A percentile compares a stretch with the other conserved stretches of the same genome.
Evolutionary conservation across 2,888 invertebrate species (phyloP).

Genomic region (Tenthredo distinguenda): DNA sequence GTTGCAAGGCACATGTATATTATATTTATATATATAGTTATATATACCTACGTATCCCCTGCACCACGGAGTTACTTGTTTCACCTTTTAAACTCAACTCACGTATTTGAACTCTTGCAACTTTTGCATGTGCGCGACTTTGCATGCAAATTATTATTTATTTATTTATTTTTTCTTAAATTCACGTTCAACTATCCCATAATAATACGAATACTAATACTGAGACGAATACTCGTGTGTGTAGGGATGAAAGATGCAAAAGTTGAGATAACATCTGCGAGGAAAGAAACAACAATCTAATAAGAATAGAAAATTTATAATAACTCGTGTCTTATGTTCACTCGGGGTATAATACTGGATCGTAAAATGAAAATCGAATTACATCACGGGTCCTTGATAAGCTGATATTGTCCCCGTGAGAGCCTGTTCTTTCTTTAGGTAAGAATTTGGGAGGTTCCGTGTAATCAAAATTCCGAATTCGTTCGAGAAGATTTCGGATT

Average conservation of each 20-base stretch:
- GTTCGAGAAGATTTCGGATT: too few relatives aligned
- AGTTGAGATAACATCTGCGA: background rate
- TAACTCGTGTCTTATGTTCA: background rate
- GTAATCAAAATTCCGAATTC: too few relatives aligned
- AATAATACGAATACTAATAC: background rate
- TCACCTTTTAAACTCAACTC: conserved; percentile 8
- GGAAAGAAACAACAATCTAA: background rate
- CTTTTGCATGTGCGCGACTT: background rate
- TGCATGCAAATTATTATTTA: background rate
- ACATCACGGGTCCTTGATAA: too few relatives aligned
- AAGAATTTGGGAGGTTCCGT: too few relatives aligned
- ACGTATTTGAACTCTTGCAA: conserved; percentile 41
- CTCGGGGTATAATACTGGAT: background rate
- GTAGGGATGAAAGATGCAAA: background rate
- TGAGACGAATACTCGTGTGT: background rate
- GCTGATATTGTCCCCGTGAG: background rate
- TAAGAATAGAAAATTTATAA: background rate
- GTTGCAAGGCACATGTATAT: background rate
- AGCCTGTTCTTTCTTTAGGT: background rate
- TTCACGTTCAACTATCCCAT: background rate
- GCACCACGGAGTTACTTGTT: background rate
- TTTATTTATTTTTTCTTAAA: background rate
- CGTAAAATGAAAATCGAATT: background rate
- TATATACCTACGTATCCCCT: background rate
- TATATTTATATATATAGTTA: background rate